Conservation (phyloP, 2,797 vertebrate genomes). For the Yasuhikotakia modesta region DNA sequence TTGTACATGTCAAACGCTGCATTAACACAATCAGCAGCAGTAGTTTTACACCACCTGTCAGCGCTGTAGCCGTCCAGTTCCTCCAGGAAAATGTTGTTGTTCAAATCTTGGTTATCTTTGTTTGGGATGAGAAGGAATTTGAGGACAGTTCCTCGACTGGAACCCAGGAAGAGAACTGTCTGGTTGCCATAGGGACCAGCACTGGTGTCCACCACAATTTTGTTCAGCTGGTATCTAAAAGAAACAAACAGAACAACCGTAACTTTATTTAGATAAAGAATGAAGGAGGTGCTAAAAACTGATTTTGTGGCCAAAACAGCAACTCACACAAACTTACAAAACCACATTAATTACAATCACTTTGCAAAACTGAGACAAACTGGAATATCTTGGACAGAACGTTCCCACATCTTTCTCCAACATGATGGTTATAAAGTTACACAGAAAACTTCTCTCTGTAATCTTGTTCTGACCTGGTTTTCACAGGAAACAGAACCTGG, state of each 20-base stretch:
- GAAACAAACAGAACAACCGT: conserved; percentile 54
- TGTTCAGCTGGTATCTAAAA: conserved; percentile 88
- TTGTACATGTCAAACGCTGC: conserved; percentile 1
- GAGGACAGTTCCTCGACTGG: conserved; percentile 88
- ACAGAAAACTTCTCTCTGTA: background rate
- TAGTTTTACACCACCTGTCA: no score
- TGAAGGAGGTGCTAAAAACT: conserved; percentile 61
- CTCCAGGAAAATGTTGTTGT: conserved; percentile 83
- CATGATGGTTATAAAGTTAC: no score
- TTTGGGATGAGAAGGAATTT: conserved; percentile 92
- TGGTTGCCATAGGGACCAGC: conserved; percentile 88
- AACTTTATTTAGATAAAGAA: conserved; percentile 53
- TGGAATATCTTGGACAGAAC: conserved; percentile 47
- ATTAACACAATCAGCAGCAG: background rate
- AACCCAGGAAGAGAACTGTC: conserved; percentile 91
- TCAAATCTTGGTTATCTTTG: conserved; percentile 72
- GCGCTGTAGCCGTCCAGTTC: conserved; percentile 93
- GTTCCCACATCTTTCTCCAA: no score
- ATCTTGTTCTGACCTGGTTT: background rate
- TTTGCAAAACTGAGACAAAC: conserved; percentile 72
- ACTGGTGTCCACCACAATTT: conserved; percentile 87
- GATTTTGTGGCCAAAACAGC: conserved; percentile 67
- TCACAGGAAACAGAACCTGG: background rate
- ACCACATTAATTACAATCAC: conserved; percentile 38
- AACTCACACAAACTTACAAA: conserved; percentile 62